Evolutionary conservation across 2,888 invertebrate genomes (phyloP), one percentile per base, ranked within the genome.

Genomic region (Eristalis tenax): DNA sequence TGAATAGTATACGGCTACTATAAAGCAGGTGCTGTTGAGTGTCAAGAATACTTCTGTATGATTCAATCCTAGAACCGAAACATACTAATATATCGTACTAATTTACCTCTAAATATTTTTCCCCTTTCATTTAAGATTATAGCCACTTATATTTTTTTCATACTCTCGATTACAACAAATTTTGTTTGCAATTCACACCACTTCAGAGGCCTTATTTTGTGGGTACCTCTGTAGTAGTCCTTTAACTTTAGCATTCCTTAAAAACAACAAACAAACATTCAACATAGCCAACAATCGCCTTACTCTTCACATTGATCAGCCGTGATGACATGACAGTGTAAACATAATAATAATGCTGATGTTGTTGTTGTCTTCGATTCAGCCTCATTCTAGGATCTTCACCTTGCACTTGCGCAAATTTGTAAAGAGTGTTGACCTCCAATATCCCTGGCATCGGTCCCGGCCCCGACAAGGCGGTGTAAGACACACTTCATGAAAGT

Each of bases 351-450:
- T 61, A 86, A 78, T 77, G 18, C 1, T 50, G 35, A 50, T 73
- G 66, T 71, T 64, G 38, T 32, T 75, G 61, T 56, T 61, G 65
- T 50, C 59, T 26, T 69, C 50, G 32, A 59, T 74, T 78, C 66
- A 78, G 57, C 78, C 38, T 83, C 71, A 71, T 70, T 79, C 79
- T 87, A 87, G 86, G 87, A 87, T 80, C 73, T 83, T 87, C 79
- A 87, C 83, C 83, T 87, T 87, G 79, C 87, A 87, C 87, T 87
- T 87, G 87, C 75, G 83, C 79, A 70, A 71, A 76, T 71, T 79
- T 79, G 76, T 87, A 66, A 87, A 87, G 87, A 76, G 71, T 83
- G 83, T 83, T 87, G 83, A 87, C 87, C 87, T 87, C 83, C 75
- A 83, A 73, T 64, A 73, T 40, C 70, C 76, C 57, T 56, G 64